Evolutionary conservation across 2,113 vertebrate species (phyloP), one percentile per base, ranked within the genome.

Genomic region (Cyprinus carpio): DNA sequence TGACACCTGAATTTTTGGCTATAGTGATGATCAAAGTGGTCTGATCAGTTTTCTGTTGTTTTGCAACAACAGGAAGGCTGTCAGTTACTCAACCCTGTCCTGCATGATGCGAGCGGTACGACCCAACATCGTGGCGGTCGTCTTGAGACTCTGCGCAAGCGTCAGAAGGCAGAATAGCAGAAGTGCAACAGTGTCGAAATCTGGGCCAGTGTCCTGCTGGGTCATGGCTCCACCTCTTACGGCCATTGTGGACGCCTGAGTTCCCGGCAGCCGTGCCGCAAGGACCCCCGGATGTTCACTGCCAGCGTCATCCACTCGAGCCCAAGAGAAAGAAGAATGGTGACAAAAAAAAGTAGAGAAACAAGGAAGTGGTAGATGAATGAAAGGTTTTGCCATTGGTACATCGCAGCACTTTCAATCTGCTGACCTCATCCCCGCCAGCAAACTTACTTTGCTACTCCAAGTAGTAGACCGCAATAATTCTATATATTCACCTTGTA

Each of bases 171-270:
- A 80, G 77, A 87, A 86, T 85, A 88, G 87, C 81, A 88, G 89
- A 90, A 90, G 89, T 90, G 84, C 29, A 76, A 6, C 72, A 49
- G 64, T 90, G 88, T 90, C 60, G 90, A 87, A 90, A 90, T 89
- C 84, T 82, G 54, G 82, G 85, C 85, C 85, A 75, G 75, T 81
- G 83, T 86, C 20, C 69, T 71, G 88, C 84, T 75, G 87, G 86
- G 60, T 84, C 87, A 86, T 58, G 64, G 64, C 75, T 80, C 84
- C 83, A 64, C 88, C 88, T 83, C 71, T 90, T 90, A 90, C 90
- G 88, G 90, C 87, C 79, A 88, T 4, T 56, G 56, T 27, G 54
- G 71, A 88, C 10, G 85, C 72, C 79, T 67, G 16, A 84, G 62
- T 90, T 90, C 86, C 90, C 84, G 87, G 86, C 82, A 89, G 56